Evolutionary conservation across 2,888 invertebrate species (phyloP), one percentile per base, ranked within the genome.

Genomic region (Eupithecia tripunctaria): DNA sequence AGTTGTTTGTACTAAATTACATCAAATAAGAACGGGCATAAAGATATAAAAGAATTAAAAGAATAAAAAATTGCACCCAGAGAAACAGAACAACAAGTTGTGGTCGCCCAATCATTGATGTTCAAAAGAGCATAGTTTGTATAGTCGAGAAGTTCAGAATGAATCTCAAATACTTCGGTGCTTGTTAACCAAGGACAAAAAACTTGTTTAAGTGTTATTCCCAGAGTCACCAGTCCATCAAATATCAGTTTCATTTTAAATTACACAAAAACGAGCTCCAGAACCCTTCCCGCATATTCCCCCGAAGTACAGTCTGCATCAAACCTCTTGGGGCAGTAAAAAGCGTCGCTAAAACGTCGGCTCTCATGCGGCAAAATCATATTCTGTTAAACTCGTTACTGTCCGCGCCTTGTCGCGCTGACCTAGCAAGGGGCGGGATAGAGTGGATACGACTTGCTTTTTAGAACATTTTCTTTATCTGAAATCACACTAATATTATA

Each of bases 361-460:
- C 86, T 88, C 93, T 89, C 91, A 88, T 89, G 88, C 89, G 89
- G 82, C 88, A 87, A 92, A 94, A 94, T 94, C 94, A 94, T 94
- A 94, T 94, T 94, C 92, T 92, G 93, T 90, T 94, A 94, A 94
- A 93, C 90, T 94, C 90, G 94, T 94, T 94, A 94, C 84, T 90
- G 92, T 89, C 92, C 91, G 89, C 89, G 91, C 88, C 91, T 90
- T 88, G 89, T 89, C 87, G 89, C 86, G 94, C 94, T 94, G 94
- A 94, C 94, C 93, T 85, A 86, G 93, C 94, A 92, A 68, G 69
- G 74, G 82, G 65, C 71, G 71, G 81, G 76, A 76, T 85, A 81
- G 21, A 70, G 75, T 82, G 88, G 93, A 92, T 84, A 81, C 3
- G 81, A 32, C 47, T 18, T 68, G 14, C 10, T 63, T 63, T 21